These are phyloP conservation scores for Gordius sp. DNA, from an alignment of 2,888 invertebrate genomes.

Conservation along the genomic window DNA sequence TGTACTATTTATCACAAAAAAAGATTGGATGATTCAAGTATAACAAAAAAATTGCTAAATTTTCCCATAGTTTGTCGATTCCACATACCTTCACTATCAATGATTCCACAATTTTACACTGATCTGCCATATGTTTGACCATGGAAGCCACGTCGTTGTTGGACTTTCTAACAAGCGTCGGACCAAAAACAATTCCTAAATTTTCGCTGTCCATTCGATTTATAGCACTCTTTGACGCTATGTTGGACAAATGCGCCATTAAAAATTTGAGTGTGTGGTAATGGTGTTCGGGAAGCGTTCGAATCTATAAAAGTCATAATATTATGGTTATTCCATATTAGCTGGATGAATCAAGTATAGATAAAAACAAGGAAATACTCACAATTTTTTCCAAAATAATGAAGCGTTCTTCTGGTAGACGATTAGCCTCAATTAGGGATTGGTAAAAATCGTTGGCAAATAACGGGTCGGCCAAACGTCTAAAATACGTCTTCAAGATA, in stretches of 20 bases:
- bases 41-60: too few species aligned
- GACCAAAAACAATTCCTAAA: slow-evolving; percentile 74
- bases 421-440: slow-evolving; percentile 68
- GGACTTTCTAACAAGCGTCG: slow-evolving; percentile 56
- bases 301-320: slow-evolving; percentile 26
- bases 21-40: too few species aligned
- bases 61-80: too few species aligned
- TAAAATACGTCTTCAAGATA: slow-evolving; percentile 57
- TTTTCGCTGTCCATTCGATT: slow-evolving; percentile 70
- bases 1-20: too few species aligned
- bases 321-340: neutral
- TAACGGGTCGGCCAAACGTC: slow-evolving; percentile 69
- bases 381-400: slow-evolving; percentile 51
- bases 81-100: slow-evolving; percentile 57
- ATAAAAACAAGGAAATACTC: slow-evolving; percentile 24
- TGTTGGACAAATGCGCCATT: slow-evolving; percentile 55
- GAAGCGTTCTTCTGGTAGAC: slow-evolving; percentile 47
- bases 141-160: slow-evolving; percentile 51
- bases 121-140: slow-evolving; percentile 71
- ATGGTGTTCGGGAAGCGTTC: slow-evolving; percentile 58
- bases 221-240: slow-evolving; percentile 43
- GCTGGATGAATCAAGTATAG: neutral
- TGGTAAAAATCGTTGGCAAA: slow-evolving; percentile 67
- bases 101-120: slow-evolving; percentile 70
- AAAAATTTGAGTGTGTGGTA: slow-evolving; percentile 73